These are phyloP conservation scores for Lutra lutra DNA, from an alignment of 2,797 vertebrate species.

Conservation along the genomic window DNA sequence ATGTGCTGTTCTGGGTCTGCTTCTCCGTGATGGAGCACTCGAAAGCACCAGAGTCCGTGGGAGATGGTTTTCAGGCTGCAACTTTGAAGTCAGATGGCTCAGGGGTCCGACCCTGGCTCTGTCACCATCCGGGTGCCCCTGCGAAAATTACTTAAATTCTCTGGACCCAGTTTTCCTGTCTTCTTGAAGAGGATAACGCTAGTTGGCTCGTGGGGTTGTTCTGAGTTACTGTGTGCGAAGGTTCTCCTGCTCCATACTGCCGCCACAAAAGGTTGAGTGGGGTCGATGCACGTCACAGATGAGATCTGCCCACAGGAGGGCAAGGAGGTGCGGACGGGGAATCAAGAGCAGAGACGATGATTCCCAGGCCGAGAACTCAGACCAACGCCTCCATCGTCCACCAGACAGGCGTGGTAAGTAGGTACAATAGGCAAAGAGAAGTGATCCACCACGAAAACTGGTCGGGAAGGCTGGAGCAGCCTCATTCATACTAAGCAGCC, in stretches of 20 bases:
- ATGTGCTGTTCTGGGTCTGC: not conserved
- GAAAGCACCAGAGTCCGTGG: not conserved
- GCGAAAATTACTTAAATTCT: not conserved
- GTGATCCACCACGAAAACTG: not conserved
- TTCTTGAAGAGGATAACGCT: not conserved
- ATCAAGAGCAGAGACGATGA: not conserved
- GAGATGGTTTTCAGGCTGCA: not conserved
- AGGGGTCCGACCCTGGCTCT: not conserved
- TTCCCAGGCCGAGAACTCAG: not conserved
- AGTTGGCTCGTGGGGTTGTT: not conserved
- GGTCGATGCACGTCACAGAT: not conserved
- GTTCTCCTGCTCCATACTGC: not conserved
- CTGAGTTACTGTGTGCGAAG: not conserved
- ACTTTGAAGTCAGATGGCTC: not conserved
- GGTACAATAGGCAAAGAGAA: too few relatives aligned
- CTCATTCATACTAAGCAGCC: accelerated
- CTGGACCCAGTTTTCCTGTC: not conserved
- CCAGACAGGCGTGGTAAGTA: not conserved
- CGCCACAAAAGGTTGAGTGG: not conserved
- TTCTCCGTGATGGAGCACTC: not conserved
- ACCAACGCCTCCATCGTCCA: not conserved
- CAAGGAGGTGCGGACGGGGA: too few relatives aligned
- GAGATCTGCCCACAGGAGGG: not conserved
- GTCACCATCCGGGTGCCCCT: not conserved
- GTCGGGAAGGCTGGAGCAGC: too few relatives aligned